Conservation (phyloP, 1,140 invertebrate genomes). For the Drosophila pandora region DNA sequence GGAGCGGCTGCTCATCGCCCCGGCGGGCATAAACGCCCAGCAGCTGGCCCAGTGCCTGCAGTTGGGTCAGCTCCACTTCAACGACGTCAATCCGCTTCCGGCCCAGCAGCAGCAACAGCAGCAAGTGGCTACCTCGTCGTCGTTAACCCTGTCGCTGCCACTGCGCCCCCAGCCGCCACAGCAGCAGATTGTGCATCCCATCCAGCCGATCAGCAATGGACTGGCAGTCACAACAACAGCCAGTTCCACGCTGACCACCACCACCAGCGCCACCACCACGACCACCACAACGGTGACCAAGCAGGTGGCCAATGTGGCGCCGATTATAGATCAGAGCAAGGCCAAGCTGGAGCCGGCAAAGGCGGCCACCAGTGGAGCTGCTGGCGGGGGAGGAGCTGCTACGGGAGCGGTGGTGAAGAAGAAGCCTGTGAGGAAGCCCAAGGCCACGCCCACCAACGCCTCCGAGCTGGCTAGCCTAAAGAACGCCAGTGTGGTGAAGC, state of each 20-base stretch:
- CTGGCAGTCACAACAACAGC: slow-evolving; percentile 60
- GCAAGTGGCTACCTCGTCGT: slow-evolving; percentile 19
- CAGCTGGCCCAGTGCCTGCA: slow-evolving; percentile 81
- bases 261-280: slow-evolving; percentile 57
- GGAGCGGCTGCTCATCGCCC: slow-evolving; percentile 79
- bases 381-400: slow-evolving; percentile 14
- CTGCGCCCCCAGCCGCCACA: slow-evolving; percentile 67
- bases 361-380: slow-evolving; percentile 21
- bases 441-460: slow-evolving; percentile 70
- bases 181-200: slow-evolving; percentile 79
- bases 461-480: slow-evolving; percentile 63
- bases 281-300: slow-evolving; percentile 73
- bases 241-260: slow-evolving; percentile 54
- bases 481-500: slow-evolving; percentile 78
- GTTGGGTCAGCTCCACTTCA: slow-evolving; percentile 81
- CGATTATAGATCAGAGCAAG: slow-evolving; percentile 82
- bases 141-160: slow-evolving; percentile 48
- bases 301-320: slow-evolving; percentile 81
- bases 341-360: slow-evolving; percentile 71
- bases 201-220: slow-evolving; percentile 69
- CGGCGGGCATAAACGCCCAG: slow-evolving; percentile 82
- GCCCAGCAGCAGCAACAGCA: slow-evolving; percentile 14
- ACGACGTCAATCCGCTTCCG: slow-evolving; percentile 76
- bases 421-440: slow-evolving; percentile 77
- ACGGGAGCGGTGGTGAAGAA: slow-evolving; percentile 71